phyloP scores from a whole-genome alignment of 2,888 invertebrate genomes.

The Brachylomia viminalis region DNA sequence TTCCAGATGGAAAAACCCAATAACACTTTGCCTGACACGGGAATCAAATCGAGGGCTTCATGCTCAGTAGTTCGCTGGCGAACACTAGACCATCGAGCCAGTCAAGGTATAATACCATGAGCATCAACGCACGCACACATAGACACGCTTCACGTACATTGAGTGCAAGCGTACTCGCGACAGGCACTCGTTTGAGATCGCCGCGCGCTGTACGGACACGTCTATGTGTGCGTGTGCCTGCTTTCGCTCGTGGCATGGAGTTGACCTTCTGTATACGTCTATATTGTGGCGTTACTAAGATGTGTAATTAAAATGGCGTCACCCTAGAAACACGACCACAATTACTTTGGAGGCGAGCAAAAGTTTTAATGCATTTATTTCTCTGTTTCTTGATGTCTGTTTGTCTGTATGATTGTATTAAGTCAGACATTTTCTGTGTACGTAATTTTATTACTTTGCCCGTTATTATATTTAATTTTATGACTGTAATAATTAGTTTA shows the following conservation, averaged over 20 bases:
- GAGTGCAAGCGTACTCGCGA: not conserved
- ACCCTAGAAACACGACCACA: slow-evolving; percentile 72
- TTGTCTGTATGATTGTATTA: slow-evolving; percentile 71
- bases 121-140: not conserved
- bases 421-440: slow-evolving; percentile 66
- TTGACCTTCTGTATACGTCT: not conserved
- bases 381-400: slow-evolving; percentile 64
- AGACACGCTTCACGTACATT: not conserved
- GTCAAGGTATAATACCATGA: no score
- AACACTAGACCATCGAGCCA: no score
- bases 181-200: not conserved
- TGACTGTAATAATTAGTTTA: slow-evolving; percentile 66
- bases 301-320: slow-evolving; percentile 73
- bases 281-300: slow-evolving; percentile 53
- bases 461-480: slow-evolving; percentile 53
- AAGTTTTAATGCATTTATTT: slow-evolving; percentile 80
- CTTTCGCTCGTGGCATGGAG: not conserved
- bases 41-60: no score
- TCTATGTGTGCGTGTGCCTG: not conserved
- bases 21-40: no score
- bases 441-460: slow-evolving; percentile 54
- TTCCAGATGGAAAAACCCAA: no score
- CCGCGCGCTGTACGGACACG: no score
- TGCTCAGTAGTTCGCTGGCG: no score
- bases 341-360: slow-evolving; percentile 73